Conservation (phyloP, 2,797 vertebrate genomes). For the Enoplosus armatus region DNA sequence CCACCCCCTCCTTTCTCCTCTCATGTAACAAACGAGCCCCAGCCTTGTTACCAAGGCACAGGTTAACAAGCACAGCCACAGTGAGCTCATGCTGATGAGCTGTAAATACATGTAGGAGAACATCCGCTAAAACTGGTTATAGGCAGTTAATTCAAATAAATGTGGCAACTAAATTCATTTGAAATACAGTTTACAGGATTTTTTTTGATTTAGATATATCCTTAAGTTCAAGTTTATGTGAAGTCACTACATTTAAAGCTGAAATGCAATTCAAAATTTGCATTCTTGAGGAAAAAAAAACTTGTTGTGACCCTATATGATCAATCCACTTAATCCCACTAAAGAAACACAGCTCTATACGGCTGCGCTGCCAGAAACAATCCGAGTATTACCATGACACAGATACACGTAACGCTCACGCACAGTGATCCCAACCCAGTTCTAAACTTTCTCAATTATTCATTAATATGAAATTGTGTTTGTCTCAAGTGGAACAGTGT, state of each 20-base stretch:
- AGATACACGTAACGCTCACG: constrained; percentile 76
- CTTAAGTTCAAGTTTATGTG: not conserved
- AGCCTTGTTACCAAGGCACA: constrained; percentile 78
- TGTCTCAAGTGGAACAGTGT: constrained; percentile 86
- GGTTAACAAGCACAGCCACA: constrained; percentile 76
- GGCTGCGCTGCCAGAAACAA: constrained; percentile 65
- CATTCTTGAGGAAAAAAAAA: constrained; percentile 11
- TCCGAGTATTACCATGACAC: constrained; percentile 77
- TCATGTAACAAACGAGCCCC: constrained; percentile 78
- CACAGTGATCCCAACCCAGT: constrained; percentile 80
- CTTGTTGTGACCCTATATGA: constrained; percentile 42
- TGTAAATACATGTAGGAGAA: constrained; percentile 51
- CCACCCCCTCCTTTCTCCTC: constrained; percentile 74
- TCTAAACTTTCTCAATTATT: constrained; percentile 88
- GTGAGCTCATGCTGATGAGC: constrained; percentile 66
- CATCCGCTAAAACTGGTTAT: constrained; percentile 11
- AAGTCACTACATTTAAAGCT: not conserved
- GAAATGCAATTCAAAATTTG: not conserved
- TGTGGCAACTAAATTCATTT: not conserved
- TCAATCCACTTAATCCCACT: constrained; percentile 56
- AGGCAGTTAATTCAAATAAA: constrained; percentile 23
- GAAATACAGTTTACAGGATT: not conserved
- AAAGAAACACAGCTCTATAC: constrained; percentile 39
- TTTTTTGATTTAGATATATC: constrained; percentile 6
- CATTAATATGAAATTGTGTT: constrained; percentile 89